Evolutionary conservation across 1,140 invertebrate species (phyloP), one percentile per base, ranked within the genome.

Genomic region (Aleiodes sp.): DNA sequence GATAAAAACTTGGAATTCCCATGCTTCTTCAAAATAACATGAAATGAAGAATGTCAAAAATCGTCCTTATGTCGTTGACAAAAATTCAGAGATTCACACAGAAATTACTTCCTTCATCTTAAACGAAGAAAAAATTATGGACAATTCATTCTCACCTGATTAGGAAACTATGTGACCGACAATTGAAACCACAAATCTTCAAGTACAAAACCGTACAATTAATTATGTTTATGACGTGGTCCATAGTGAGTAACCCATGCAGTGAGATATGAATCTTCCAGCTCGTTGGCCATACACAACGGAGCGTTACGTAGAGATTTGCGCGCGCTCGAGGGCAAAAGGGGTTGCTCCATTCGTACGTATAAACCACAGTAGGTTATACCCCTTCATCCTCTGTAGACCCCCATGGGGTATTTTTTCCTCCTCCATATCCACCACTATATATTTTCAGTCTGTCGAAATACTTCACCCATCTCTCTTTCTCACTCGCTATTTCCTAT

Each of bases 221-320:
- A 52, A 52, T 52, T 52, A 52, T 52, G 46, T 52, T 52, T 52
- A 52, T 52, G 46, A 52, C 46, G 21, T 52, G 46, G 46, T 52
- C 46, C 46, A 52, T 59, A 31, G 56, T 59, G 75, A 80, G 74
- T 76, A 62, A 80, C 72, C 79, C 77, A 73, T 76, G 73, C 68
- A 76, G 76, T 79, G 79, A 83, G 81, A 83, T 83, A 84, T 81
- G 82, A 75, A 79, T 81, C 81, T 85, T 85, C 82, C 79, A 78
- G 75, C 78, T 83, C 81, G 81, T 83, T 83, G 81, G 82, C 73
- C 80, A 75, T 74, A 75, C 78, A 81, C 78, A 82, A 80, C 71
- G 71, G 75, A 79, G 76, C 75, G 76, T 77, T 76, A 74, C 72
- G 73, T 69, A 78, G 7, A 39, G 75, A 75, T 75, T 79, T 78